Conservation (phyloP, 37 sponge, comb jelly and placozoan genomes). For the Aphrocallistes beatrix region DNA sequence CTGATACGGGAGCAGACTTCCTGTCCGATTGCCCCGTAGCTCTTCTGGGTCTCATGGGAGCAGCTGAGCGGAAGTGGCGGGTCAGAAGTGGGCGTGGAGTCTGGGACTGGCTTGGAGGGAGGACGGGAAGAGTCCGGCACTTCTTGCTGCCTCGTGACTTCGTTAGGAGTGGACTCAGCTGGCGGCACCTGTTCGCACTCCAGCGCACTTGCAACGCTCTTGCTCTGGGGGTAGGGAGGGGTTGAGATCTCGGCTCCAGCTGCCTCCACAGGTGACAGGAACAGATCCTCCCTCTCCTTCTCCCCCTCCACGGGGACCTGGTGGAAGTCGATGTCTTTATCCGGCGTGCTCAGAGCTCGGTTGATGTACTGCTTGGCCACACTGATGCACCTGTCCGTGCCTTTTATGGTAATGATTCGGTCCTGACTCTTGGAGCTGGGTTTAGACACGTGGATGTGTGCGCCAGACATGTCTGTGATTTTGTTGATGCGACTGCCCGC, state of each 20-base stretch:
- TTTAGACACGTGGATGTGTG: conserved; percentile 75
- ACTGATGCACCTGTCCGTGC: conserved; percentile 51
- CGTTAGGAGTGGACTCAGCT: neutral
- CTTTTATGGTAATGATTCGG: conserved; percentile 71
- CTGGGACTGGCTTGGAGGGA: neutral
- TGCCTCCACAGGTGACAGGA: neutral
- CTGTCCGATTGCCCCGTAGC: neutral
- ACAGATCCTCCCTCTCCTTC: neutral
- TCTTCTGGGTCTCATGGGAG: neutral
- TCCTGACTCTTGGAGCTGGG: conserved; percentile 53
- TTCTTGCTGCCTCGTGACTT: neutral
- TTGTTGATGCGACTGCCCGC: conserved; percentile 72
- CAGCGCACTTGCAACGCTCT: neutral
- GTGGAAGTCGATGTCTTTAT: conserved; percentile 25
- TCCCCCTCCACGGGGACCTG: neutral
- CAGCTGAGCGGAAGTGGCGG: neutral
- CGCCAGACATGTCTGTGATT: conserved; percentile 61
- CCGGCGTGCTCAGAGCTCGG: conserved; percentile 55
- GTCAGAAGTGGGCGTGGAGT: neutral
- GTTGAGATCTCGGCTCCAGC: neutral
- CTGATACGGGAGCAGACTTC: conserved; percentile 5
- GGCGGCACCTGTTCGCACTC: neutral
- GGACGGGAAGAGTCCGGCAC: neutral
- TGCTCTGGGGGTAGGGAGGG: neutral
- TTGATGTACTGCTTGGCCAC: conserved; percentile 58